Evolutionary conservation across 2,113 vertebrate species (phyloP).

Genomic region (Podocnemis expansa): DNA sequence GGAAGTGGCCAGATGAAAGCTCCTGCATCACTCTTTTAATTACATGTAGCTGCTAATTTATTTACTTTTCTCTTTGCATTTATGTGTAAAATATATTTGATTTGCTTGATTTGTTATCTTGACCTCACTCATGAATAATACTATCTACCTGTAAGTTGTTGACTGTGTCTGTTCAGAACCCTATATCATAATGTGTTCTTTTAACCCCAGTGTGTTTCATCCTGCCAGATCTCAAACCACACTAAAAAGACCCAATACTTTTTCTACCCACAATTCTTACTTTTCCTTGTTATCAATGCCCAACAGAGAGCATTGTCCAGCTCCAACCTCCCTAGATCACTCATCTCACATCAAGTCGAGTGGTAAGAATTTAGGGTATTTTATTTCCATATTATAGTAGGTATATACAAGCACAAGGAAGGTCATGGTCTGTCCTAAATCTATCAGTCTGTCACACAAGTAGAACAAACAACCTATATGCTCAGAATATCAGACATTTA

Average conservation of each 20-base stretch:
- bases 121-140: too few relatives aligned
- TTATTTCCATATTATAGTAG: not conserved
- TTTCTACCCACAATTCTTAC: not conserved
- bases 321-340: rapidly evolving
- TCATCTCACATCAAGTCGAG: not conserved
- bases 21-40: not conserved
- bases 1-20: not conserved
- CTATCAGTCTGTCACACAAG: not conserved
- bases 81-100: not conserved
- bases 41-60: not conserved
- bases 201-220: not conserved
- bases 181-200: rapidly evolving
- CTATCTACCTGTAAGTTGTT: not conserved
- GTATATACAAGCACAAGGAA: not conserved
- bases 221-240: not conserved
- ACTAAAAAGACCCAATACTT: not conserved
- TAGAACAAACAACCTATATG: not conserved
- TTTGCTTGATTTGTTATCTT: not conserved
- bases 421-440: not conserved
- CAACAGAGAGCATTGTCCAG: not conserved
- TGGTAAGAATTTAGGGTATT: not conserved
- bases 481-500: not conserved
- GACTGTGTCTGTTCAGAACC: not conserved
- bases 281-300: not conserved
- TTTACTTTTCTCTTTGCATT: not conserved